A percentile compares a stretch with the other conserved stretches of the same genome.
phyloP scores from a whole-genome alignment of 2,797 vertebrate species.

The Spondyliosoma cantharus region DNA sequence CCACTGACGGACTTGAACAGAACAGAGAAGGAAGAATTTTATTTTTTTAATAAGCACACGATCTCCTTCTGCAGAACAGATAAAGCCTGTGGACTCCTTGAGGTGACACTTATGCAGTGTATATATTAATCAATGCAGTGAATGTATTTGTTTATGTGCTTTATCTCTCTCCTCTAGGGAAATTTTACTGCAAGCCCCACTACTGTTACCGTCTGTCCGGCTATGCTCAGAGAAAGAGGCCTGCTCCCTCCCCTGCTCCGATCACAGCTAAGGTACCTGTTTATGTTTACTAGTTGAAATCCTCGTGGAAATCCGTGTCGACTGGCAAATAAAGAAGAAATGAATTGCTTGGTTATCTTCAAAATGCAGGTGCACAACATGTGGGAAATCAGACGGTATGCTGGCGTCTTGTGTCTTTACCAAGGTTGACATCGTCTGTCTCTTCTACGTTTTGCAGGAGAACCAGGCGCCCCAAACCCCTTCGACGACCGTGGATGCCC shows the following conservation, averaged over 20 bases:
- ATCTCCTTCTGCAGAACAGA: slow-evolving; percentile 17
- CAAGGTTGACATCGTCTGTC: not conserved
- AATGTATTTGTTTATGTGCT: slow-evolving; percentile 24
- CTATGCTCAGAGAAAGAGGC: slow-evolving; percentile 95
- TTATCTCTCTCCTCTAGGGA: slow-evolving; percentile 84
- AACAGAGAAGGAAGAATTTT: slow-evolving; percentile 29
- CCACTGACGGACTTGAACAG: slow-evolving; percentile 50
- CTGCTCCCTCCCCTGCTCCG: slow-evolving; percentile 85
- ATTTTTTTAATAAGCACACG: not conserved
- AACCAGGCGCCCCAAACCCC: slow-evolving; percentile 82
- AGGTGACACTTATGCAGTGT: slow-evolving; percentile 3
- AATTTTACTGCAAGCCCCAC: slow-evolving; percentile 99
- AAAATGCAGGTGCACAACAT: not conserved
- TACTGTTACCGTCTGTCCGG: slow-evolving; percentile 96
- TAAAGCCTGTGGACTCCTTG: not conserved
- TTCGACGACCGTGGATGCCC: slow-evolving; percentile 82
- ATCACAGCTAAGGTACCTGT: slow-evolving; percentile 88
- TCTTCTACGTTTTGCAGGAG: slow-evolving; percentile 81
- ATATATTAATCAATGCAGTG: not conserved
- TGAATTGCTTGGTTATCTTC: slow-evolving; percentile 2
- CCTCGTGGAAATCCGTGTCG: slow-evolving; percentile 7
- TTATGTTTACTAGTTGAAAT: not conserved
- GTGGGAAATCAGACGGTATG: not conserved
- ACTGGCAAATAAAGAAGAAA: not conserved
- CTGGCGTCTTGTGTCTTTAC: not conserved